Conservation (phyloP, 2,888 invertebrate genomes). For the Beris chalybata region DNA sequence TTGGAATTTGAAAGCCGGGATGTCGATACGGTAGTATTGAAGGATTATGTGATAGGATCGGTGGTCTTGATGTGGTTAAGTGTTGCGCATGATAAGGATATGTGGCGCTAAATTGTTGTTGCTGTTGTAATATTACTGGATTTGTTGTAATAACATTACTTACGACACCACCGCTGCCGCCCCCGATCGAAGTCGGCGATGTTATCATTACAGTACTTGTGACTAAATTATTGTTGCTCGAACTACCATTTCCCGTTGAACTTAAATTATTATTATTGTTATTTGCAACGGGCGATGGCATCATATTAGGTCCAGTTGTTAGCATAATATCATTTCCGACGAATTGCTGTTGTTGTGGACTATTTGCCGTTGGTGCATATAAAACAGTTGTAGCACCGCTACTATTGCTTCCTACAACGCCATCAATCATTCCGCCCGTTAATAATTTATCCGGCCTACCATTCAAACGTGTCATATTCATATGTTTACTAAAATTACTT, state of each 20-base stretch:
- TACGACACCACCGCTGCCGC: conserved; percentile 40
- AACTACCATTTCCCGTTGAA: conserved; percentile 33
- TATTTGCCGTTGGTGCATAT: conserved; percentile 39
- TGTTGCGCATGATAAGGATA: conserved; percentile 52
- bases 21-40: conserved; percentile 49
- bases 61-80: conserved; percentile 46
- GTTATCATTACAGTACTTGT: conserved; percentile 48
- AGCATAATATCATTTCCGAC: conserved; percentile 38
- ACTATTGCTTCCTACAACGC: conserved; percentile 36
- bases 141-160: conserved; percentile 47
- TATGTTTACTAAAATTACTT: conserved; percentile 50
- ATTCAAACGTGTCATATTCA: conserved; percentile 51
- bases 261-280: conserved; percentile 40
- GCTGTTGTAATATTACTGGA: conserved; percentile 45
- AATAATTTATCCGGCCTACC: conserved; percentile 48
- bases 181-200: conserved; percentile 44
- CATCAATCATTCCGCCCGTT: conserved; percentile 42
- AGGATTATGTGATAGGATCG: conserved; percentile 49
- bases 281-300: conserved; percentile 38
- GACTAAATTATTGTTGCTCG: conserved; percentile 40
- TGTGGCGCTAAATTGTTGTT: conserved; percentile 46
- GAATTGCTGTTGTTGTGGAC: conserved; percentile 39
- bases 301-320: conserved; percentile 41
- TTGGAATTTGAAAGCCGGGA: conserved; percentile 57
- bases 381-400: conserved; percentile 37